Base-by-base conservation (phyloP, 2,888 invertebrate species). In the Phaonia tiefii region DNA sequence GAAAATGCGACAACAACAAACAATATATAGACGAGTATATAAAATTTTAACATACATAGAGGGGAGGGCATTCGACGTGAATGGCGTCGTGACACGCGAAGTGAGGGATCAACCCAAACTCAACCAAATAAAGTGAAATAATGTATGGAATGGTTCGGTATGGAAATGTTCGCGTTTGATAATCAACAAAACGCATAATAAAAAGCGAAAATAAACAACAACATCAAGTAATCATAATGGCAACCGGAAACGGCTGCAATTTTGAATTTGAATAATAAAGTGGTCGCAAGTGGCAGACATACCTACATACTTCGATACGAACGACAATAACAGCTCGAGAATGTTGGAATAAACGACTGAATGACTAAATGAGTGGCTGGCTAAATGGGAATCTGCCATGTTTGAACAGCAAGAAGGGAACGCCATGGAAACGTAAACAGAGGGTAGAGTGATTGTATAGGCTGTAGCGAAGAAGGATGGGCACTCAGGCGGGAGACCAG, bases 161-260 rank as follows among this genome's bases (percentile, higher is more conserved):
- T 65, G 72, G 60, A 60, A 60, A 37, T 60, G 60, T 60, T 60
- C 60, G 37, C 60, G 78, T 78, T 72, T 75, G 31, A 63, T 78
- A 75, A 81, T 74, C 78, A 81, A 67, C 71, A 42, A 81, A 31
- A 81, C 71, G 42, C 69, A 58, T 63, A 25, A 56, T 58, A 60
- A 39, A 60, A 31, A 31, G 31, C 31, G 60, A 60, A 39, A 31
- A 39, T 60, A 60, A 26, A 44, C 20, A 67, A 49, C 65, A 66
- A 56, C 58, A 58, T 15, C 15, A 60, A 39, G 31, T 67, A 72
- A 81, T 77, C 58, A 81, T 88, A 86, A 87, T 87, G 88, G 88
- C 88, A 88, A 87, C 84, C 82, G 82, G 82, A 82, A 79, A 76
- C 82, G 82, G 82, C 82, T 82, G 82, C 82, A 82, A 76, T 82